Conservation (phyloP, 2,888 invertebrate species). For the Hipparchia sbordonii region DNA sequence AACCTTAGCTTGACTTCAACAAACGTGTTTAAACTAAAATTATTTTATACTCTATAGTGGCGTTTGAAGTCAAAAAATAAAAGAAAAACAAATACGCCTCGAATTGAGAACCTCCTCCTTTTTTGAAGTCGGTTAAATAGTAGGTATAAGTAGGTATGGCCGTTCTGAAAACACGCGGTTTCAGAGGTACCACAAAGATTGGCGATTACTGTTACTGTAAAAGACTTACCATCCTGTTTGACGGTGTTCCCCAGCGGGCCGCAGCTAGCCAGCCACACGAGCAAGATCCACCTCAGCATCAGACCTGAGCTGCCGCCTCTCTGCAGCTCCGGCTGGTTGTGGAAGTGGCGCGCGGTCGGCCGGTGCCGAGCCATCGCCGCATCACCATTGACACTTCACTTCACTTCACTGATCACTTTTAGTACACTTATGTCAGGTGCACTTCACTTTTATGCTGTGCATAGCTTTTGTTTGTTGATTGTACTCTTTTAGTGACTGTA, state of each 20-base stretch:
- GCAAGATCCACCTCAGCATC: slow-evolving; percentile 74
- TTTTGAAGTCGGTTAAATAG: no score
- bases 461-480: not conserved
- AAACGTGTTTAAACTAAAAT: no score
- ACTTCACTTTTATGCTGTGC: slow-evolving; percentile 27
- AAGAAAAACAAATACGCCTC: no score
- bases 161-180: no score
- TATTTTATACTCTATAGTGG: no score
- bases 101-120: no score
- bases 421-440: slow-evolving; percentile 24
- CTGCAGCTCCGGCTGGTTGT: slow-evolving; percentile 76
- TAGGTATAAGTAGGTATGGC: no score
- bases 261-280: slow-evolving; percentile 73
- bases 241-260: slow-evolving; percentile 74
- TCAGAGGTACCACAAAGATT: no score
- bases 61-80: no score
- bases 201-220: no score
- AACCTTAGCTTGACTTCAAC: no score
- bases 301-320: slow-evolving; percentile 61
- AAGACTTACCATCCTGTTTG: slow-evolving; percentile 75
- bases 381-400: slow-evolving; percentile 43
- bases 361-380: slow-evolving; percentile 61
- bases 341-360: slow-evolving; percentile 75
- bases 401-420: slow-evolving; percentile 24
- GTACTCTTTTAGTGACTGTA: not conserved